phyloP scores from a whole-genome alignment of 2,888 invertebrate species.

The Clanis bilineata region DNA sequence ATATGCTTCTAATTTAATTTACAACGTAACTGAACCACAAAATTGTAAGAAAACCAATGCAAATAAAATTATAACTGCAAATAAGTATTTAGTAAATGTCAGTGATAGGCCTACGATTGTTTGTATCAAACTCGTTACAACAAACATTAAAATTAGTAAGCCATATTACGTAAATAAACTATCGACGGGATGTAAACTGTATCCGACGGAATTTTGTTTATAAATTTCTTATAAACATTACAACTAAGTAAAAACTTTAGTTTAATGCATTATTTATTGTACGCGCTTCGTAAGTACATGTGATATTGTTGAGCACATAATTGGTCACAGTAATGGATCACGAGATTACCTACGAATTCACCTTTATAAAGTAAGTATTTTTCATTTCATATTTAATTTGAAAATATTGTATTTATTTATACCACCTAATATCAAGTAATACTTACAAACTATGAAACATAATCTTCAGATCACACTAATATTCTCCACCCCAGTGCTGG shows the following conservation, averaged over 20 bases:
- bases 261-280: neutral
- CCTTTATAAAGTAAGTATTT: neutral
- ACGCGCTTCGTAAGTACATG: neutral
- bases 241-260: neutral
- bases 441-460: too few relatives aligned
- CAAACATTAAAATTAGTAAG: neutral
- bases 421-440: neutral
- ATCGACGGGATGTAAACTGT: neutral
- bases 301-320: neutral
- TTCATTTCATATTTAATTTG: neutral
- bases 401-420: neutral
- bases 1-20: too few relatives aligned
- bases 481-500: too few relatives aligned
- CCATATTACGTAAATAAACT: neutral
- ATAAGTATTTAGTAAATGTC: neutral
- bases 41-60: neutral
- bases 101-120: neutral
- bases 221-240: constrained; percentile 4
- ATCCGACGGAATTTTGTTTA: neutral
- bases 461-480: too few relatives aligned
- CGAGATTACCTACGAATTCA: neutral
- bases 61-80: neutral
- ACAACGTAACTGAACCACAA: too few relatives aligned
- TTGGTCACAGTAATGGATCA: neutral
- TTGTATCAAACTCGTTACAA: neutral